Evolutionary conservation across 1,140 invertebrate genomes (phyloP), one percentile per base, ranked within the genome.

Genomic region (Drosophila leontia): DNA sequence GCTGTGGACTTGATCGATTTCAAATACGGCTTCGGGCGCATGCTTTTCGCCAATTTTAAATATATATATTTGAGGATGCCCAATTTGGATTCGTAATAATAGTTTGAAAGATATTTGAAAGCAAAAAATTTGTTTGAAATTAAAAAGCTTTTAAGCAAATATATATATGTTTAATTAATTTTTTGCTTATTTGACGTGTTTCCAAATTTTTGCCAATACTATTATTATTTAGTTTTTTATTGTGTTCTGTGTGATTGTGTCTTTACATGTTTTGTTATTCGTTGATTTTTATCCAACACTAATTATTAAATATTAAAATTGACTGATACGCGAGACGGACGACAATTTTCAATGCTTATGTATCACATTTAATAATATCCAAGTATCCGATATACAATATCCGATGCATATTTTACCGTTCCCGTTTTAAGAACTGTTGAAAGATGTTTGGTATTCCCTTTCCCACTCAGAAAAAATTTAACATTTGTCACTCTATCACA

Each of bases 21-120:
- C 45, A 19, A 80, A 69, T 50, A 83, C 84, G 84, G 85, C 68
- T 90, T 90, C 85, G 85, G 85, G 85, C 88, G 85, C 78, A 85
- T 90, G 85, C 85, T 70, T 82, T 37, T 81, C 53, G 75, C 85
- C 85, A 90, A 90, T 90, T 84, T 34, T 1, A 23, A 23, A 6
- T 37, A 55, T 67, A 55, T 67, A 63, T 37, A 37, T 63, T 62
- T 75, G 56, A 78, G 63, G 60, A 71, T 35, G 48, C 39, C 47
- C 45, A 75, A 56, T 41, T 67, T 44, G n/a, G 17, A 32, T 61
- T 62, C 4, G 23, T 64, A 44, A 51, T 41, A 42, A 56, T 35
- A 15, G 42, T 17, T 69, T 74, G 45, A 26, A 47, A 67, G 34
- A 59, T 34, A 53, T 67, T 78, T 32, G 53, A 68, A 41, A 64